These are phyloP conservation scores for Syndactyla subalaris DNA, from an alignment of 2,797 vertebrate genomes.

Conservation along the genomic window DNA sequence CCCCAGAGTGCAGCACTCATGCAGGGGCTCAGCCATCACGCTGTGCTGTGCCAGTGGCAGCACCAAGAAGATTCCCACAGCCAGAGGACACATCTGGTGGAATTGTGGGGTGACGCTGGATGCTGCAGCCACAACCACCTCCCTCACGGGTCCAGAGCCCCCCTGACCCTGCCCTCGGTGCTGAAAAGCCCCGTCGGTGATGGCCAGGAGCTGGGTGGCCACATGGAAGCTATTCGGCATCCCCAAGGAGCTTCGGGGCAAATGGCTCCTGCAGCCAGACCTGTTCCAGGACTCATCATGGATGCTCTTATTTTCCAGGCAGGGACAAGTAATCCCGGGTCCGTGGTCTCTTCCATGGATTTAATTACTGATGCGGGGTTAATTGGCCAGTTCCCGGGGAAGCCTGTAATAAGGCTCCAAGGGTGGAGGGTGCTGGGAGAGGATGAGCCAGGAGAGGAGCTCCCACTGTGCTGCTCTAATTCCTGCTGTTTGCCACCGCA, in stretches of 20 bases:
- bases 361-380: conserved; percentile 58
- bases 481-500: accelerated
- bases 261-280: conserved; percentile 53
- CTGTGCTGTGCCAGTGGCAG: accelerated
- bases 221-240: neutral
- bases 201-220: neutral
- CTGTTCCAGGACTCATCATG: conserved; percentile 21
- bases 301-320: conserved; percentile 50
- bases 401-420: conserved; percentile 33
- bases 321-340: conserved; percentile 8
- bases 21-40: neutral
- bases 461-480: neutral
- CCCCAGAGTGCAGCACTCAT: accelerated
- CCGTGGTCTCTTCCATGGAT: neutral
- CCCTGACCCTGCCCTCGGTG: accelerated
- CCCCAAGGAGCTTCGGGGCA: neutral
- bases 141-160: accelerated
- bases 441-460: neutral
- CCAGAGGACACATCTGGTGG: accelerated
- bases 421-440: neutral
- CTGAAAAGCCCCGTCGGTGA: accelerated
- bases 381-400: conserved; percentile 7
- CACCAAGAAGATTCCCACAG: neutral
- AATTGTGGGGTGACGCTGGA: neutral
- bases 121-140: neutral